Conservation (phyloP, 2,797 vertebrate species). For the Thalassophryne amazonica region DNA sequence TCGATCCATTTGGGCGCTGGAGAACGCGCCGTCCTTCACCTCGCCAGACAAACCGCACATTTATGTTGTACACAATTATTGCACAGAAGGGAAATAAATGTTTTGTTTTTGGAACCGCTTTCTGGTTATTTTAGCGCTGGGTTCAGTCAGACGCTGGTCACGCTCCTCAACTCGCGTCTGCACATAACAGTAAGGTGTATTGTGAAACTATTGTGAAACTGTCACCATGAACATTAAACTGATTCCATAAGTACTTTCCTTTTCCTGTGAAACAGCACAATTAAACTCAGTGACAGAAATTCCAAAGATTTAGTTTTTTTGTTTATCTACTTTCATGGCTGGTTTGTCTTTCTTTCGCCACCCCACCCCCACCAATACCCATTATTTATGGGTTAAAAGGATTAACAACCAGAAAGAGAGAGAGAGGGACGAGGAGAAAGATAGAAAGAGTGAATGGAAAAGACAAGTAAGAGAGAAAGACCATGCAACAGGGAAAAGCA, state of each 20-base stretch:
- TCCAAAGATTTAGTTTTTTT: conserved; percentile 14
- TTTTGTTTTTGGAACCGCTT: too few relatives aligned
- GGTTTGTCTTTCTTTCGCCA: conserved; percentile 10
- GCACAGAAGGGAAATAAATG: too few relatives aligned
- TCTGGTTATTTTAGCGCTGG: too few relatives aligned
- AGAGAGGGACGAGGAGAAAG: background rate
- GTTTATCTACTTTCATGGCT: conserved; percentile 49
- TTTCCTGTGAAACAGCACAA: conserved; percentile 19
- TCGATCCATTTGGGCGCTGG: too few relatives aligned
- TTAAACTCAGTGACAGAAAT: conserved; percentile 17
- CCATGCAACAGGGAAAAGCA: conserved; percentile 5
- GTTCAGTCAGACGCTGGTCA: too few relatives aligned
- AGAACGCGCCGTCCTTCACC: too few relatives aligned
- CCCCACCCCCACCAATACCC: background rate
- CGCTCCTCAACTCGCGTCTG: too few relatives aligned
- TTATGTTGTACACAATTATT: too few relatives aligned
- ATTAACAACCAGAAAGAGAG: conserved; percentile 38
- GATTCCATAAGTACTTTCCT: conserved; percentile 9
- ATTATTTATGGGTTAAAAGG: conserved; percentile 47
- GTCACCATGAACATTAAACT: conserved; percentile 27
- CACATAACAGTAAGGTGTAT: too few relatives aligned
- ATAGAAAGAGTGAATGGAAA: background rate
- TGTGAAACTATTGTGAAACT: too few relatives aligned
- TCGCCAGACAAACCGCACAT: too few relatives aligned
- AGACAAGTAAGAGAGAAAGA: conserved; percentile 6